Conservation (phyloP, 64 coral and sea anemone genomes). For the Porites lutea region DNA sequence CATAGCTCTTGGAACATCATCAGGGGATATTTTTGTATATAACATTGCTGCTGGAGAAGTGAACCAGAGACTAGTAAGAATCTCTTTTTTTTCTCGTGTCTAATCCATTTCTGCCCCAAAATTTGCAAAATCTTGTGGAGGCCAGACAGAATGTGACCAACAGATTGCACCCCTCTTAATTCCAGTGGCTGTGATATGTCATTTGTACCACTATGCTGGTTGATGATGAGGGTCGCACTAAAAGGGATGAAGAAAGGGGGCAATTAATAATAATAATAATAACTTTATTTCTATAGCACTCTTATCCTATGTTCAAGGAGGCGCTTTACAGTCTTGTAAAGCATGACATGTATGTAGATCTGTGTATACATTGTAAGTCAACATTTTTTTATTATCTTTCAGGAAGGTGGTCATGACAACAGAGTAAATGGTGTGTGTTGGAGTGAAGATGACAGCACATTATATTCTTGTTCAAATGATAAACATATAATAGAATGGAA, state of each 20-base stretch:
- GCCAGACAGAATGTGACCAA: no score
- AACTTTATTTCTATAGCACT: no score
- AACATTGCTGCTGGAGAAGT: constrained; percentile 79
- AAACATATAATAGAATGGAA: constrained; percentile 96
- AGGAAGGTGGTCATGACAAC: constrained; percentile 83
- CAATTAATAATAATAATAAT: no score
- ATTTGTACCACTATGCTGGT: no score
- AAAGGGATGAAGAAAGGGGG: no score
- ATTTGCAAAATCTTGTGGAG: no score
- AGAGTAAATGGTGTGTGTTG: constrained; percentile 88
- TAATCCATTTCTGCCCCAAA: no score
- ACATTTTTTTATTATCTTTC: neutral
- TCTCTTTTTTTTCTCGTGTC: neutral
- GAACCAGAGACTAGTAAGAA: constrained; percentile 67
- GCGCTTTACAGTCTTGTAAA: no score
- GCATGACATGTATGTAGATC: no score
- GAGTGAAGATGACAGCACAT: constrained; percentile 68
- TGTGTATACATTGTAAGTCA: neutral
- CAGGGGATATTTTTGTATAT: constrained; percentile 85
- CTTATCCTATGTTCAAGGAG: neutral
- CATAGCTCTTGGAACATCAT: constrained; percentile 91
- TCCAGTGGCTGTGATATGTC: no score
- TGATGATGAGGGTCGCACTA: no score
- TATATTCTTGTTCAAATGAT: constrained; percentile 97
- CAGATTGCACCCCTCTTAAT: no score